Base-by-base conservation (phyloP, 2,888 invertebrate genomes). In the Acleris cristana region DNA sequence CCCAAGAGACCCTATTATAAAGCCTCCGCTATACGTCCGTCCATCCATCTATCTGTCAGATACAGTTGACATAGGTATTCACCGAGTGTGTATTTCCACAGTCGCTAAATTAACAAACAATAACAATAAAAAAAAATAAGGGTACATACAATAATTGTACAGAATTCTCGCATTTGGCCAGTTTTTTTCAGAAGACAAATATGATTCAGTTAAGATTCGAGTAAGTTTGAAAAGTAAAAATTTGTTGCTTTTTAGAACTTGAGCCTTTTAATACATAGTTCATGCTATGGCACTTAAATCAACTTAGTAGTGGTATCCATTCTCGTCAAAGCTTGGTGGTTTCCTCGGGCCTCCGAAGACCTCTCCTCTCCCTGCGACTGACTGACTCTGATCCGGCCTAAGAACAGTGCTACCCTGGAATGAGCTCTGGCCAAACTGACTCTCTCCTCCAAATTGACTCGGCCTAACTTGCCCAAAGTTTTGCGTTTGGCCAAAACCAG, bases 261-360 rank as follows among this genome's bases (percentile, higher is more conserved):
- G 45, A 57, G 44, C 55, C 44, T n/a, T 14, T 4, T 2, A 53
- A 66, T n/a, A n/a, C n/a, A n/a, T 49, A 55, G 55, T 45, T 45
- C 18, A 62, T 52, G 34, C 57, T 65, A 70, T 71, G 68, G 71
- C 71, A 71, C 61, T 64, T 54, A 61, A n/a, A 76, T 78, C 75
- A 71, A 45, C 71, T 82, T 71, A 90, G 73, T 91, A 90, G 79
- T 90, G 84, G 72, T 92, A 92, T 40, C 92, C 92, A 58, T 87
- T 87, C 76, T 85, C 77, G 67, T 90, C 87, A 61, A 87, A 92
- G 64, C 79, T 88, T 0, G 90, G 88, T 12, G 89, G 87, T 61
- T 83, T 78, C 70, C 87, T 76, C 0, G 86, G 79, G 19, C 84
- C 88, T 48, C 83, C 84, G 21, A 92, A 92, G n/a, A 77, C 64